Conservation (phyloP, 2,888 invertebrate genomes). For the Lycophotia porphyrea region DNA sequence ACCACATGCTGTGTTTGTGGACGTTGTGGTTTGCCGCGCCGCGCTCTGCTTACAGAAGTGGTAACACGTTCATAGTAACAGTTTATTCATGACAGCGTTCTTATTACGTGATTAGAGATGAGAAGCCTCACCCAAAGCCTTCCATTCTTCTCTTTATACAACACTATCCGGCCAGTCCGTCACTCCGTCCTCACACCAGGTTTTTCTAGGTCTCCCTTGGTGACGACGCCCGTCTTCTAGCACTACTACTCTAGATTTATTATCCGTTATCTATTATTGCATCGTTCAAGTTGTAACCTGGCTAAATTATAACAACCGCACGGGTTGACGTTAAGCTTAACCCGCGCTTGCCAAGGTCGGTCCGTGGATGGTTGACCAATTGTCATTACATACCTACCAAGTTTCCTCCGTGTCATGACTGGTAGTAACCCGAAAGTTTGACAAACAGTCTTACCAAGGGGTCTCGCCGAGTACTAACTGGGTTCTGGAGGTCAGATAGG, state of each 20-base stretch:
- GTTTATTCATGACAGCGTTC: neutral
- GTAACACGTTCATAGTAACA: neutral
- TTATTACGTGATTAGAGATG: too few species aligned
- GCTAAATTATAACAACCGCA: neutral
- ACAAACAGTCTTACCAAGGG: neutral
- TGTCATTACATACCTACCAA: too few species aligned
- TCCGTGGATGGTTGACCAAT: neutral
- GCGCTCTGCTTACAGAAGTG: neutral
- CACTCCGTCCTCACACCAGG: too few species aligned
- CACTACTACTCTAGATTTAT: too few species aligned
- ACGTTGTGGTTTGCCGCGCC: neutral
- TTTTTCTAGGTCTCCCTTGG: too few species aligned
- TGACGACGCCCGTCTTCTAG: too few species aligned
- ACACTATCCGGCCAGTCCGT: too few species aligned
- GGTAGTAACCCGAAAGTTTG: neutral
- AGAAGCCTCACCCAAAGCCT: too few species aligned
- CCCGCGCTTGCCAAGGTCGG: neutral
- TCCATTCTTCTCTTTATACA: too few species aligned
- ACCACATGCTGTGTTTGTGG: conserved; percentile 11
- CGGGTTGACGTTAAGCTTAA: neutral
- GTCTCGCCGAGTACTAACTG: neutral
- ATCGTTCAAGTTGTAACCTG: neutral
- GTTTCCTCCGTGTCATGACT: neutral
- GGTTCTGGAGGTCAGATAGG: too few species aligned
- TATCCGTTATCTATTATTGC: neutral